phyloP scores from a whole-genome alignment of 2,797 vertebrate genomes.

The Decapterus maruadsi region DNA sequence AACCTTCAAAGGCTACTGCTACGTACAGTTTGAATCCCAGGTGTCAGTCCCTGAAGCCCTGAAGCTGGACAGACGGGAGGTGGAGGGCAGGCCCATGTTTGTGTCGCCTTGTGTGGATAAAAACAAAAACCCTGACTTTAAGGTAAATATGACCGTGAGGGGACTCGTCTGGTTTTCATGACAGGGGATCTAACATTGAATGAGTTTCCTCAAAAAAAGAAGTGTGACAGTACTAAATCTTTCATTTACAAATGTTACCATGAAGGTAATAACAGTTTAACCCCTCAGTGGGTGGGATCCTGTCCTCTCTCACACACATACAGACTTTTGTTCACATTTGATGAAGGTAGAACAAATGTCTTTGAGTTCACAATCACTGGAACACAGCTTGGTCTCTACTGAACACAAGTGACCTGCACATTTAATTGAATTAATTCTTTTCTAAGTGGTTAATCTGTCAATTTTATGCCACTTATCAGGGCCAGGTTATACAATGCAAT shows the following conservation, averaged over 20 bases:
- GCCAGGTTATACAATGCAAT: neutral
- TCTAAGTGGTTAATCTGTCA: neutral
- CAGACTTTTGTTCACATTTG: no score
- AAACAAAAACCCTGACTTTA: constrained; percentile 95
- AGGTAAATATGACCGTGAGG: constrained; percentile 82
- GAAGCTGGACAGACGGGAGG: constrained; percentile 88
- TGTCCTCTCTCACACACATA: no score
- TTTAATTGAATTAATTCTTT: neutral
- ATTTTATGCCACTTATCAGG: neutral
- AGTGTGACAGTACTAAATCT: neutral
- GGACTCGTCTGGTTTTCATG: neutral
- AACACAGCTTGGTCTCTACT: no score
- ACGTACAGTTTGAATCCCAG: constrained; percentile 91
- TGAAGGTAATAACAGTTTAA: neutral
- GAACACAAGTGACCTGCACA: neutral
- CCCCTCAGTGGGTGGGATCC: no score
- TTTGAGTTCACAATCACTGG: no score
- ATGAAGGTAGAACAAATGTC: no score
- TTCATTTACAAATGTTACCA: neutral
- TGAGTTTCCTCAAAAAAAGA: neutral
- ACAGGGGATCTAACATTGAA: neutral
- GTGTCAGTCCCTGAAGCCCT: constrained; percentile 87
- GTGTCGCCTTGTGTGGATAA: constrained; percentile 98
- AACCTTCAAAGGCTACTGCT: constrained; percentile 93
- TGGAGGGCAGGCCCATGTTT: constrained; percentile 96